These are phyloP conservation scores for Lepidochitona cinerea DNA, from an alignment of 2,888 invertebrate species.

Conservation along the genomic window DNA sequence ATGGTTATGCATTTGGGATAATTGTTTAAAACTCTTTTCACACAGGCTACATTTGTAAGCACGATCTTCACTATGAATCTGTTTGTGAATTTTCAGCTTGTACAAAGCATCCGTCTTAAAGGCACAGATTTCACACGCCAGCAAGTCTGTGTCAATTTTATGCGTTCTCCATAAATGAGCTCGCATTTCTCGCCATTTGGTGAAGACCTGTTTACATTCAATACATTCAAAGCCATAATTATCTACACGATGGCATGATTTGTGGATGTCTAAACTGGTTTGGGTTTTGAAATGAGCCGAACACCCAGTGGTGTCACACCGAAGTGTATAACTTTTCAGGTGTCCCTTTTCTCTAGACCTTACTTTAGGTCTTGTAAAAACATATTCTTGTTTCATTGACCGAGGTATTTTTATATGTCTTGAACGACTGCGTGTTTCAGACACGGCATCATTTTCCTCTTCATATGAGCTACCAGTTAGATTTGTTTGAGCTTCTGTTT, in stretches of 20 bases:
- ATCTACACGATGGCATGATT: conserved; percentile 75
- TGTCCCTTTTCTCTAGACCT: conserved; percentile 2
- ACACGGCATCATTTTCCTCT: background rate
- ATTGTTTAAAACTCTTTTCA: conserved; percentile 84
- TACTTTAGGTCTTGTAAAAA: conserved; percentile 41
- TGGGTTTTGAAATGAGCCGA: conserved; percentile 73
- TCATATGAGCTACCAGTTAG: background rate
- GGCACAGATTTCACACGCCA: conserved; percentile 75
- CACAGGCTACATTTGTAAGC: conserved; percentile 74
- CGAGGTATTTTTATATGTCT: conserved; percentile 47
- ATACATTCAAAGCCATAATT: conserved; percentile 75
- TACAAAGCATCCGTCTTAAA: conserved; percentile 72
- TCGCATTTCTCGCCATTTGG: conserved; percentile 79
- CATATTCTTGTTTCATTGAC: conserved; percentile 55
- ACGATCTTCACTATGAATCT: conserved; percentile 73
- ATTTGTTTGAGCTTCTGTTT: background rate
- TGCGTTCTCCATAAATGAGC: conserved; percentile 82
- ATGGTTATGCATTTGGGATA: conserved; percentile 85
- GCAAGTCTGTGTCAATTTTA: conserved; percentile 84
- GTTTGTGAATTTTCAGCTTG: conserved; percentile 81
- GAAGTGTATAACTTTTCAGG: conserved; percentile 30
- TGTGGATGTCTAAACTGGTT: conserved; percentile 78
- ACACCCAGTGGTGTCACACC: conserved; percentile 43
- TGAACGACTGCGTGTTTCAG: background rate
- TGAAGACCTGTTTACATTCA: conserved; percentile 77